Evolutionary conservation across 2,113 vertebrate species (phyloP).

Genomic region (Tretioscincus oriximinensis): DNA sequence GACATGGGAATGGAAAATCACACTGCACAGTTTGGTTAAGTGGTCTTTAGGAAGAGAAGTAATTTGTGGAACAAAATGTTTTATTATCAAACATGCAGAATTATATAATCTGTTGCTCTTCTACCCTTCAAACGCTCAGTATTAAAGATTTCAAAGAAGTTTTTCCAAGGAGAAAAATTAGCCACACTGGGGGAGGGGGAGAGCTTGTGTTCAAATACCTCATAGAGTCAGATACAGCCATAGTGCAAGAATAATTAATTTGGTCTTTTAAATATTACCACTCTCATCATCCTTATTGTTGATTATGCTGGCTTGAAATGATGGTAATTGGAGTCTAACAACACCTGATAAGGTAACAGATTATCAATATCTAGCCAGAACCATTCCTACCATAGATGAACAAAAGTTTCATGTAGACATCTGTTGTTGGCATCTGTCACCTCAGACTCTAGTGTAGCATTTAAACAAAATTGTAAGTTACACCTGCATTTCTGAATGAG

Average conservation of each 20-base stretch:
- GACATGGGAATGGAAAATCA: conserved; percentile 24
- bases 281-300: no score
- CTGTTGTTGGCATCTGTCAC: not conserved
- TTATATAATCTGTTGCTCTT: conserved; percentile 17
- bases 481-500: no score
- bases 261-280: no score
- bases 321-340: no score
- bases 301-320: no score
- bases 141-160: conserved; percentile 23
- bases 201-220: conserved; percentile 22
- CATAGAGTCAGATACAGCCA: not conserved
- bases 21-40: conserved; percentile 43
- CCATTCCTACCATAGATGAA: conserved; percentile 5
- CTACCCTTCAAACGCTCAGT: conserved; percentile 27
- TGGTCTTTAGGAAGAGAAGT: conserved; percentile 24
- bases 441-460: not conserved
- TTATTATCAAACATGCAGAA: conserved; percentile 29
- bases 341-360: not conserved
- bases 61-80: conserved; percentile 29
- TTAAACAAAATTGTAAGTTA: not conserved
- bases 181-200: not conserved
- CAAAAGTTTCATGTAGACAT: not conserved
- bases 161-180: conserved; percentile 37
- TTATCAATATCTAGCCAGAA: conserved; percentile 20
- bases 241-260: not conserved